Base-by-base conservation (phyloP, 2,888 invertebrate genomes). In the Lasioglossum vierecki region DNA sequence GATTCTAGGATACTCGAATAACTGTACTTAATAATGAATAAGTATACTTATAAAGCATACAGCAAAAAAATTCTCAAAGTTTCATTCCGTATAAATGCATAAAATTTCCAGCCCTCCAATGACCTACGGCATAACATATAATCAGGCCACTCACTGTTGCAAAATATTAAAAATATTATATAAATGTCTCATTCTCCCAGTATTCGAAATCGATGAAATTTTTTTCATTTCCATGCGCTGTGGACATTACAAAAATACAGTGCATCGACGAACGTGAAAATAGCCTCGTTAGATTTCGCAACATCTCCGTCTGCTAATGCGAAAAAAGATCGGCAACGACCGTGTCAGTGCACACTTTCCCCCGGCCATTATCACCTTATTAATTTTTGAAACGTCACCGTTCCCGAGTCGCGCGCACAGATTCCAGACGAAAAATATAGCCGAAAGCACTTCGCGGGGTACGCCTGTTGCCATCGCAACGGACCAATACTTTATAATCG, bases 401-500 rank as follows among this genome's bases (percentile, higher is more conserved):
- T 11, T 8, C 0, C 5, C 26, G 30, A 13, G n/a, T 22, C 49
- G 70, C 15, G 44, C 26, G 11, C 35, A 46, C 39, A 81, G 77
- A 57, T 82, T 82, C 68, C 72, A 41, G 57, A 41, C 35, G 76
- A 73, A 77, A 44, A 70, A 41, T 80, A 82, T 75, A 74, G 68
- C 76, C 70, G 70, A 84, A 77, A 74, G 77, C 82, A 82, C 73
- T 84, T 78, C 63, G 80, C 71, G 75, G 30, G 49, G 57, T n/a
- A 80, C 18, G 75, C 44, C 39, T 71, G 71, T 75, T 41, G 75
- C 60, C 70, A 70, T 70, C 41, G 70, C 70, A 70, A 70, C 70
- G n/a, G 68, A 49, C 66, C 77, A 74, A 75, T 77, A 84, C 70
- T 82, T 75, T 77, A 74, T 78, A 83, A 83, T 83, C 76, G 80